Percentiles rank a stretch among this genome's conserved stretches.
phyloP scores from a whole-genome alignment of 2,888 invertebrate genomes.

The Eustalomyia histrio region DNA sequence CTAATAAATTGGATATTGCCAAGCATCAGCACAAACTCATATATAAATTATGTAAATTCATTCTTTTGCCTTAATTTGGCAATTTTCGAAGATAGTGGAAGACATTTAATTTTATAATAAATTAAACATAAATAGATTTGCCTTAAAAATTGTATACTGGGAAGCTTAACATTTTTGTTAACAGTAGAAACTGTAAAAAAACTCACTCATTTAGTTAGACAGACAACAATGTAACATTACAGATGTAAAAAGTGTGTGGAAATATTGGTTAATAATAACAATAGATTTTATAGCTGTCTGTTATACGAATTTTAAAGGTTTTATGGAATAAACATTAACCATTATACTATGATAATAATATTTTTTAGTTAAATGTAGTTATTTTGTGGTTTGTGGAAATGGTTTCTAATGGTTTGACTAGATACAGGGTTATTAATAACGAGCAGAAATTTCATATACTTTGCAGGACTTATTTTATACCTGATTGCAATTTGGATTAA shows the following conservation, averaged over 20 bases:
- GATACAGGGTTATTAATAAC: neutral
- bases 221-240: slow-evolving; percentile 35
- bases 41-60: no score
- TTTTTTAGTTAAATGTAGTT: slow-evolving; percentile 28
- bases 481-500: no score
- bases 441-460: no score
- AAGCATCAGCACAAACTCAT: no score
- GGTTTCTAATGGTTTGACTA: neutral
- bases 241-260: slow-evolving; percentile 35
- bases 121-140: no score
- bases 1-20: no score
- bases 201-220: slow-evolving; percentile 14
- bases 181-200: neutral
- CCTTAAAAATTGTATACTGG: slow-evolving; percentile 11
- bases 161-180: neutral
- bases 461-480: no score
- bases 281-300: slow-evolving; percentile 41
- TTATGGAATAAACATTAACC: slow-evolving; percentile 22
- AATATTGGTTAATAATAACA: slow-evolving; percentile 31
- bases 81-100: no score
- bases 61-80: no score
- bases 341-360: neutral
- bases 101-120: no score
- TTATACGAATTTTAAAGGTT: slow-evolving; percentile 35
- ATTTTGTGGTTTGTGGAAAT: neutral